Percentiles rank a stretch among this genome's conserved stretches.
phyloP scores from a whole-genome alignment of 2,113 vertebrate genomes.

The Bubo bubo region DNA sequence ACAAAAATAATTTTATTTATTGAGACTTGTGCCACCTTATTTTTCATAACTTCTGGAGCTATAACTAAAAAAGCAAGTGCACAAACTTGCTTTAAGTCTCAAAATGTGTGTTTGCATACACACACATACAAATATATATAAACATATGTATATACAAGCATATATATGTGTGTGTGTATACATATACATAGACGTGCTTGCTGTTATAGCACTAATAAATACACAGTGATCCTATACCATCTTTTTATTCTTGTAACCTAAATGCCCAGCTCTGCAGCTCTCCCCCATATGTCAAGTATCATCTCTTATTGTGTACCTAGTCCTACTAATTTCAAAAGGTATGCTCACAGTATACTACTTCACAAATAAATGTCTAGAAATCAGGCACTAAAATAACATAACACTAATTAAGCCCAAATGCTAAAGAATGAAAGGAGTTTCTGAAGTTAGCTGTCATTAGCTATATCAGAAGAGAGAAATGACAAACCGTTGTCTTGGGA shows the following conservation, averaged over 20 bases:
- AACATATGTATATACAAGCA: too few species aligned
- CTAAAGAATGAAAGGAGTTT: neutral
- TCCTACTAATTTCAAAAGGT: neutral
- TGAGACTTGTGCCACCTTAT: neutral
- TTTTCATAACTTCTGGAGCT: neutral
- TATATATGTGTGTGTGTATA: accelerated
- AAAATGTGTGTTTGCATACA: neutral
- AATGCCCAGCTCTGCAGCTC: neutral
- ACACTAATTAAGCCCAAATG: neutral
- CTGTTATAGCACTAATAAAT: neutral
- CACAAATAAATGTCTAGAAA: neutral
- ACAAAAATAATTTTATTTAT: neutral
- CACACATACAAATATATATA: neutral
- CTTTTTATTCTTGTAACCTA: neutral
- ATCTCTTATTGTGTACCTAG: neutral
- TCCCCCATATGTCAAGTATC: neutral
- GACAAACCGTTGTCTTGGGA: neutral
- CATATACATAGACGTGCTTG: neutral
- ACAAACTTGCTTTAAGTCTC: neutral
- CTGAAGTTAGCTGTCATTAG: conserved; percentile 13
- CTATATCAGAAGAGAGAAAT: neutral
- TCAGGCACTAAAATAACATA: neutral
- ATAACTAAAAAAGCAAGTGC: neutral
- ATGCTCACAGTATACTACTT: neutral
- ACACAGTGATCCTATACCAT: neutral